phyloP scores from a whole-genome alignment of 1,140 invertebrate genomes.

The Caenorhabditis brenneri region DNA sequence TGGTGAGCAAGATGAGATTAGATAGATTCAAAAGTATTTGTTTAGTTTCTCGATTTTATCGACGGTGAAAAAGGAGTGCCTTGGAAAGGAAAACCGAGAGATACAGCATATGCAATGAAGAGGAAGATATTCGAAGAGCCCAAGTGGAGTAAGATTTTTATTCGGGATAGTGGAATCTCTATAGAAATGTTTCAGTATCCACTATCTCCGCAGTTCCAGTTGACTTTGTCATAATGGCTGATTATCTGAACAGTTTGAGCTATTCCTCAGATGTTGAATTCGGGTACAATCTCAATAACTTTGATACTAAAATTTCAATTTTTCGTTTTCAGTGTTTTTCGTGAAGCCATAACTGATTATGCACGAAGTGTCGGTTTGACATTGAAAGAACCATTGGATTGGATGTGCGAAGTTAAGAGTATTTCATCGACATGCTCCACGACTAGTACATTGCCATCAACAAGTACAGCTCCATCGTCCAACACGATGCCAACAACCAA shows the following conservation, averaged over 20 bases:
- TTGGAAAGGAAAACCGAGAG: constrained; percentile 5
- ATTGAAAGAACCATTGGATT: constrained; percentile 1
- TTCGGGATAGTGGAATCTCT: not conserved
- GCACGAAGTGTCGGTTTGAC: not conserved
- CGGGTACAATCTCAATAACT: not conserved
- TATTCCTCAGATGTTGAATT: not conserved
- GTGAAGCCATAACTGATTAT: constrained; percentile 8
- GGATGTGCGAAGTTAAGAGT: not conserved
- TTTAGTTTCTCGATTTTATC: constrained; percentile 1
- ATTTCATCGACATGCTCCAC: not conserved
- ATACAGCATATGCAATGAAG: not conserved
- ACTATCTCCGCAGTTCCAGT: not conserved
- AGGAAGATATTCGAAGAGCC: not conserved
- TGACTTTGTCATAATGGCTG: not conserved
- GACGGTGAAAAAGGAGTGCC: not conserved
- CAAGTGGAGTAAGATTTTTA: not conserved
- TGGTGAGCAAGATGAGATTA: not conserved
- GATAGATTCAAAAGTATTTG: too few species aligned
- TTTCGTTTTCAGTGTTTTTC: not conserved
- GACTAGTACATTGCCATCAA: not conserved
- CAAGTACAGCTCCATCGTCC: not conserved
- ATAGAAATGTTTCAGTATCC: not conserved
- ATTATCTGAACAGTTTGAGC: not conserved
- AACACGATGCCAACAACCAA: not conserved
- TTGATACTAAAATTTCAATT: too few species aligned